Conservation (phyloP, 2,113 vertebrate species). For the Ageneiosus marmoratus region DNA sequence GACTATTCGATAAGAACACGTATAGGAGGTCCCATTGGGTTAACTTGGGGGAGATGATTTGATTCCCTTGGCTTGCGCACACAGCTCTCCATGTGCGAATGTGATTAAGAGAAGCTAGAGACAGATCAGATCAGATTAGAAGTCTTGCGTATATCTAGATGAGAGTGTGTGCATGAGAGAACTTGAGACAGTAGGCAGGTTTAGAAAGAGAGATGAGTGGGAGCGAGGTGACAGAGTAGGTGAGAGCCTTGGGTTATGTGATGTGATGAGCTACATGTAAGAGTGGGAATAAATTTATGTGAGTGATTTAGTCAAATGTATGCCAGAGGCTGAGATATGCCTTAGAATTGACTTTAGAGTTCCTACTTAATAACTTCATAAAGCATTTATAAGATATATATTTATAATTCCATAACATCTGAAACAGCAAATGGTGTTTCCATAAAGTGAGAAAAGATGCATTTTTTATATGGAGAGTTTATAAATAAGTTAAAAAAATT, state of each 20-base stretch:
- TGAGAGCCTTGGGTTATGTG: conserved; percentile 21
- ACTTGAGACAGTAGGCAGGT: conserved; percentile 32
- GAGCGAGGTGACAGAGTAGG: conserved; percentile 41
- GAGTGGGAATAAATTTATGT: conserved; percentile 8
- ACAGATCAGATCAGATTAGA: conserved; percentile 53
- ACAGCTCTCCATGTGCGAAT: conserved; percentile 74
- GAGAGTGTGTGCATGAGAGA: conserved; percentile 48
- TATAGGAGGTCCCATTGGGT: conserved; percentile 60
- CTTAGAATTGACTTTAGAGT: neutral
- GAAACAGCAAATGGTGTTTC: neutral
- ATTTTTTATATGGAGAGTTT: neutral
- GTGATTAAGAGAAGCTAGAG: conserved; percentile 65
- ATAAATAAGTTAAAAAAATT: neutral
- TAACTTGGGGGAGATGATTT: conserved; percentile 74
- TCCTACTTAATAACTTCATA: conserved; percentile 28
- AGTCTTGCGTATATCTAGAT: conserved; percentile 20
- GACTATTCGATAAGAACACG: conserved; percentile 62
- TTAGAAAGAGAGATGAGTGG: conserved; percentile 45
- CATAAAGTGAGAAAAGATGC: neutral
- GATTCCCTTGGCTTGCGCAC: conserved; percentile 73
- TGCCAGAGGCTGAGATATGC: conserved; percentile 18
- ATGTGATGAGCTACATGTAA: conserved; percentile 8
- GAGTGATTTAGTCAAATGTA: conserved; percentile 34
- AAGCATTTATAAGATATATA: conserved; percentile 13
- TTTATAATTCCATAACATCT: neutral